phyloP scores from a whole-genome alignment of 30 jellyfish, hydroid and myxozoan genomes.

The Turritopsis dohrnii region DNA sequence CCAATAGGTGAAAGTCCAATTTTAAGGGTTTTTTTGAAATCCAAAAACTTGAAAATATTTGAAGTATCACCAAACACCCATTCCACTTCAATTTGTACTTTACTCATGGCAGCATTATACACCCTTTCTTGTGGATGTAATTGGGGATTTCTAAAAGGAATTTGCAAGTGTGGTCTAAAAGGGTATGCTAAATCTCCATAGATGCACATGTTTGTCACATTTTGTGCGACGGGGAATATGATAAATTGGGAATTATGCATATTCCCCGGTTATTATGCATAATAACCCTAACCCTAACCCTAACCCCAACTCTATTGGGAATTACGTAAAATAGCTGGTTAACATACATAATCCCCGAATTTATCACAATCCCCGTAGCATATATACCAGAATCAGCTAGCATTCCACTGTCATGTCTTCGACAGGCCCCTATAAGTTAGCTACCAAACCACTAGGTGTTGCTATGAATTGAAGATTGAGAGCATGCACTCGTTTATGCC shows the following conservation, averaged over 20 bases:
- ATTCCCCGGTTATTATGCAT: too few relatives aligned
- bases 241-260: too few relatives aligned
- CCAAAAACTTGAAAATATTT: slow-evolving; percentile 39
- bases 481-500: slow-evolving; percentile 78
- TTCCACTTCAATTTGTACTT: slow-evolving; percentile 41
- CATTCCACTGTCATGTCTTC: slow-evolving; percentile 54
- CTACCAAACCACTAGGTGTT: slow-evolving; percentile 67
- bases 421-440: slow-evolving; percentile 50
- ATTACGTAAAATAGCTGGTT: too few relatives aligned
- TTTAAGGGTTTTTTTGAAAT: slow-evolving; percentile 47
- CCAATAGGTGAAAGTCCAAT: slow-evolving; percentile 54
- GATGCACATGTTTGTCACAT: slow-evolving; percentile 33
- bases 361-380: too few relatives aligned
- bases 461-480: slow-evolving; percentile 56
- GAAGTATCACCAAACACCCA: slow-evolving; percentile 62
- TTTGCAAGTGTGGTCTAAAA: slow-evolving; percentile 41
- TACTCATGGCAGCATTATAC: slow-evolving; percentile 47
- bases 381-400: slow-evolving; percentile 32
- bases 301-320: too few relatives aligned
- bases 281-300: too few relatives aligned
- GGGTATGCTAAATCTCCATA: slow-evolving; percentile 58
- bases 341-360: too few relatives aligned
- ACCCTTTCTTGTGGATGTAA: slow-evolving; percentile 35
- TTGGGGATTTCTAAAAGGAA: slow-evolving; percentile 29
- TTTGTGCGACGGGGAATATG: too few relatives aligned